Evolutionary conservation across 2,797 vertebrate species (phyloP), one percentile per base, ranked within the genome.

Genomic region (Protosalanx chinensis): DNA sequence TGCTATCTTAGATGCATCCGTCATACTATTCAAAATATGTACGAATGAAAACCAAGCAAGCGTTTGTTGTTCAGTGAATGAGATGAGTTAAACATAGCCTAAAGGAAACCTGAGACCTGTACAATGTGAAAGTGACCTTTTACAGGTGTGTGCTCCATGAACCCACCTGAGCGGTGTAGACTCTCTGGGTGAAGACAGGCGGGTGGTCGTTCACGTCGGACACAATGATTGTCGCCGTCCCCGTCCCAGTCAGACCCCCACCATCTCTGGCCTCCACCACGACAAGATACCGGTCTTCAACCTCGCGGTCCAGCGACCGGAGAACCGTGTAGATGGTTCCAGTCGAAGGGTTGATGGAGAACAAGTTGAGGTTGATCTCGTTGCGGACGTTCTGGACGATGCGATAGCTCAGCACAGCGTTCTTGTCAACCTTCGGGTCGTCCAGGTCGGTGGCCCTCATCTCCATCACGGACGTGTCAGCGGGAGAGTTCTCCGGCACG

Each of bases 261-360:
- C 95, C 95, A 46, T 97, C 95, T 68, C 84, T 85, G 65, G 94
- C 95, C 83, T 96, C 94, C 67, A 96, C 91, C 68, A 97, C 94
- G 67, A 97, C 83, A 1, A 95, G 80, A 46, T 95, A 95, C 6
- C 79, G 90, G 58, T 95, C 89, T 72, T 93, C 88, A 15, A 83
- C 87, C 86, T 96, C 95, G 15, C 95, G 89, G 77, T 97, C 95
- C 79, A 96, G 87, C 3, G 93, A 92, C 0, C 93, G 85, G 0
- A 96, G 85, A 27, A 95, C 90, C 0, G 94, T 96, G 72, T 89
- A 93, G 72, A 97, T 93, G 33, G 93, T 94, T 58, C 95, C 95
- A 0, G 92, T 96, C 53, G 86, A 81, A 1, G 93, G 85, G 72
- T 94, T 93, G 85, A 97, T 91, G 62, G 94, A 93, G 85, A 97